Conservation (phyloP, 92 coral and sea anemone species). For the Plumapathes pennacea region DNA sequence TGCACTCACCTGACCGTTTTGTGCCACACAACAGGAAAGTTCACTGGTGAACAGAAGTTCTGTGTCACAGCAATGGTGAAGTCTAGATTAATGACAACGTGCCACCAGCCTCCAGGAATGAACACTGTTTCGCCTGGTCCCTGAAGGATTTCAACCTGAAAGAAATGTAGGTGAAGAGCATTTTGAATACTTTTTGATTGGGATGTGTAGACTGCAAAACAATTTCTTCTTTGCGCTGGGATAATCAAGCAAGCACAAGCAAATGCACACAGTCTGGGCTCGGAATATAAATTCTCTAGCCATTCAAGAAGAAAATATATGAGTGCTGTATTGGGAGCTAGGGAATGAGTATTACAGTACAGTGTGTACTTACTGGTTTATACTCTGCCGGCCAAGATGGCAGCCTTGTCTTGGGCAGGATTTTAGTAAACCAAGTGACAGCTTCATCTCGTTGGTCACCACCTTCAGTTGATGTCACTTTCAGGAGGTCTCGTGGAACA, state of each 20-base stretch:
- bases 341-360: no score
- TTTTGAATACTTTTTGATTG: no score
- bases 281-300: no score
- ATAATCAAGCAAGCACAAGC: no score
- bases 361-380: slow-evolving; percentile 82
- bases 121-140: slow-evolving; percentile 97
- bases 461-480: slow-evolving; percentile 78
- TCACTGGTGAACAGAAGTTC: slow-evolving; percentile 92
- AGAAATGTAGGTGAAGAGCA: no score
- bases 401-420: slow-evolving; percentile 79
- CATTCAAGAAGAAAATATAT: no score
- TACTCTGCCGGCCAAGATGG: slow-evolving; percentile 97
- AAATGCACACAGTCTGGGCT: no score
- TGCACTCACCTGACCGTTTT: slow-evolving; percentile 82
- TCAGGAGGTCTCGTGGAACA: slow-evolving; percentile 81
- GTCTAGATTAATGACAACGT: slow-evolving; percentile 93
- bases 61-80: slow-evolving; percentile 93
- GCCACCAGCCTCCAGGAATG: slow-evolving; percentile 99
- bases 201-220: no score
- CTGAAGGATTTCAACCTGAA: slow-evolving; percentile 89
- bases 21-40: slow-evolving; percentile 96
- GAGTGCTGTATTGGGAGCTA: no score
- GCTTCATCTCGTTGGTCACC: slow-evolving; percentile 97
- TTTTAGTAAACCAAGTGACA: slow-evolving; percentile 81
- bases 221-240: no score